Conservation (phyloP, 2,888 invertebrate species). For the Pegoplata infirma region DNA sequence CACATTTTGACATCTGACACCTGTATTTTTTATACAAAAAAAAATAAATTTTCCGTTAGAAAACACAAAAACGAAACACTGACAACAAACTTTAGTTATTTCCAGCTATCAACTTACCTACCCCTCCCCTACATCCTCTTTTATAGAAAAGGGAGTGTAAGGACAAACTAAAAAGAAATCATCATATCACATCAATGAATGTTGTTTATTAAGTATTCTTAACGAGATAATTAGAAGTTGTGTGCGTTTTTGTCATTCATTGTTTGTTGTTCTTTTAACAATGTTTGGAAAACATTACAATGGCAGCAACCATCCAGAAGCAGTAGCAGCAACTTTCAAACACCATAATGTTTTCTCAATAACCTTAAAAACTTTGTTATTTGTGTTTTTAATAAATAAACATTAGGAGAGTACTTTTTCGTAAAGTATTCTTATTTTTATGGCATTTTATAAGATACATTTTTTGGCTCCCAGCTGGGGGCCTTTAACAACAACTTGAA, state of each 20-base stretch:
- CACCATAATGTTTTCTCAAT: neutral
- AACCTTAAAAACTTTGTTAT: neutral
- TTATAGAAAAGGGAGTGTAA: neutral
- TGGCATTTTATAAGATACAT: no score
- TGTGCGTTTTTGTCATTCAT: constrained; percentile 12
- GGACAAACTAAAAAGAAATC: neutral
- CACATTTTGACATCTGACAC: constrained; percentile 41
- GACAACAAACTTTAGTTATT: neutral
- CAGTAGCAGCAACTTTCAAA: neutral
- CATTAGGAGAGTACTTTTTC: no score
- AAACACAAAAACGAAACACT: neutral
- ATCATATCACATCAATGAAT: constrained; percentile 29
- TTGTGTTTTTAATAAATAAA: neutral
- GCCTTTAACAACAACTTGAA: no score
- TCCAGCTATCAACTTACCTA: no score
- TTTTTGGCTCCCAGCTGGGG: no score
- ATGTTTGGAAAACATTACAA: no score
- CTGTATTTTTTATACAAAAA: neutral
- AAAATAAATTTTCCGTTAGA: constrained; percentile 22
- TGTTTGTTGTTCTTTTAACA: neutral
- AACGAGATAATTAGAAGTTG: constrained; percentile 73
- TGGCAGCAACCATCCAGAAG: neutral
- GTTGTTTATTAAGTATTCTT: constrained; percentile 69
- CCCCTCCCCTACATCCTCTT: no score
- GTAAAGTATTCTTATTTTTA: no score